phyloP scores from a whole-genome alignment of 2,113 vertebrate species.

The Platichthys flesus region DNA sequence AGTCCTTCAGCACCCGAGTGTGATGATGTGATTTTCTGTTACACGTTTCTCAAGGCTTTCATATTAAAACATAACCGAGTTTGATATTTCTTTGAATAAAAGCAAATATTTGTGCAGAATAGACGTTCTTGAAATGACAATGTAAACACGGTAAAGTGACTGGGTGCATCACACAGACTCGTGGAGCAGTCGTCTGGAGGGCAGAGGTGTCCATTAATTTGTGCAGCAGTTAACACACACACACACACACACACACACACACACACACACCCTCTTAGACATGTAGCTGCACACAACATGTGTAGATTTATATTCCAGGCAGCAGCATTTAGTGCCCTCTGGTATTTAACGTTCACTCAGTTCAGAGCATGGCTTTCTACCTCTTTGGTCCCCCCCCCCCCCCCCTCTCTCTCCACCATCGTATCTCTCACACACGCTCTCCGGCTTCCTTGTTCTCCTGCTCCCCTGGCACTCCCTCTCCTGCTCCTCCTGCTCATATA shows the following conservation, averaged over 20 bases:
- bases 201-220: constrained; percentile 40
- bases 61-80: constrained; percentile 2
- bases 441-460: constrained; percentile 52
- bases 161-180: too few species aligned
- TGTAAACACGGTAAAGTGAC: too few species aligned
- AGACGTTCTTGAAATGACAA: too few species aligned
- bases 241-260: constrained; percentile 20
- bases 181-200: neutral
- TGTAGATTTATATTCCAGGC: constrained; percentile 20
- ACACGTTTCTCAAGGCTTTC: neutral
- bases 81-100: neutral
- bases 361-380: constrained; percentile 18
- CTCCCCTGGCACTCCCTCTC: constrained; percentile 58
- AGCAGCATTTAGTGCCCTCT: constrained; percentile 19
- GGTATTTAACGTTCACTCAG: constrained; percentile 30
- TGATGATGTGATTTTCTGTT: constrained; percentile 29
- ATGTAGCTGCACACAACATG: constrained; percentile 1
- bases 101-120: neutral
- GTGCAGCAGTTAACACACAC: constrained; percentile 40
- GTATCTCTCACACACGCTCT: constrained; percentile 44
- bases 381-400: constrained; percentile 7
- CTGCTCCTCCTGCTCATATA: constrained; percentile 62
- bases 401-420: constrained; percentile 6
- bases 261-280: constrained; percentile 22
- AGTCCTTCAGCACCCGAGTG: constrained; percentile 65